phyloP scores from a whole-genome alignment of 2,888 invertebrate genomes.

The Sinohyriopsis cumingii region DNA sequence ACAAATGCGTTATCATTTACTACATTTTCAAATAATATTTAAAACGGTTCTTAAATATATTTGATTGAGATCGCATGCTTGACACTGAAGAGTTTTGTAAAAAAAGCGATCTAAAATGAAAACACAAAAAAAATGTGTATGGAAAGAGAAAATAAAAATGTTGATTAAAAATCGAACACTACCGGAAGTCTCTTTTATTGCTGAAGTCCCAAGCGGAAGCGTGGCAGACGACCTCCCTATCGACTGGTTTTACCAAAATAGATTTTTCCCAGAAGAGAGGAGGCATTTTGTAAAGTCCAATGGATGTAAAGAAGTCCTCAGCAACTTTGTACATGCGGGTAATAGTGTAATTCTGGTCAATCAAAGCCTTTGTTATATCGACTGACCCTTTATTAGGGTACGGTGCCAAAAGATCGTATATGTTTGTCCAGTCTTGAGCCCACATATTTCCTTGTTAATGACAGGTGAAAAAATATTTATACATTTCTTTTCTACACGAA shows the following conservation, averaged over 20 bases:
- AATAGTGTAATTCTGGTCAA: slow-evolving; percentile 71
- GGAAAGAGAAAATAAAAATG: no score
- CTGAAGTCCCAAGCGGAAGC: slow-evolving; percentile 90
- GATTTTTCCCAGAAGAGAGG: slow-evolving; percentile 90
- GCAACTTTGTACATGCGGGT: slow-evolving; percentile 75
- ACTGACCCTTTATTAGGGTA: slow-evolving; percentile 81
- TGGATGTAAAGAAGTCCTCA: slow-evolving; percentile 70
- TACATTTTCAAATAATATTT: no score
- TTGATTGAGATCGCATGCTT: no score
- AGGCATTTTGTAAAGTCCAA: slow-evolving; percentile 82
- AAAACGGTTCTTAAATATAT: no score
- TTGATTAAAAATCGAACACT: slow-evolving; percentile 10
- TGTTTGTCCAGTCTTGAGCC: slow-evolving; percentile 69
- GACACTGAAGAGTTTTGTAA: no score
- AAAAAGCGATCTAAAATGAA: no score
- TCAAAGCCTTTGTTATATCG: slow-evolving; percentile 86
- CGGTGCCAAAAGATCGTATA: slow-evolving; percentile 71
- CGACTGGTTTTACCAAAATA: slow-evolving; percentile 82
- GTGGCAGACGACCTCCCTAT: slow-evolving; percentile 79
- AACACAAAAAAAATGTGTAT: no score
- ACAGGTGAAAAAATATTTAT: no score
- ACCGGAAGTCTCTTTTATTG: slow-evolving; percentile 89
- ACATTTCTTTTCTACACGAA: no score
- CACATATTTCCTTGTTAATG: slow-evolving; percentile 75
- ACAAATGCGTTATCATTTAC: no score